A percentile compares a stretch with the other conserved stretches of the same genome.
Evolutionary conservation across 2,888 invertebrate species (phyloP).

Genomic region (Pterostichus madidus): DNA sequence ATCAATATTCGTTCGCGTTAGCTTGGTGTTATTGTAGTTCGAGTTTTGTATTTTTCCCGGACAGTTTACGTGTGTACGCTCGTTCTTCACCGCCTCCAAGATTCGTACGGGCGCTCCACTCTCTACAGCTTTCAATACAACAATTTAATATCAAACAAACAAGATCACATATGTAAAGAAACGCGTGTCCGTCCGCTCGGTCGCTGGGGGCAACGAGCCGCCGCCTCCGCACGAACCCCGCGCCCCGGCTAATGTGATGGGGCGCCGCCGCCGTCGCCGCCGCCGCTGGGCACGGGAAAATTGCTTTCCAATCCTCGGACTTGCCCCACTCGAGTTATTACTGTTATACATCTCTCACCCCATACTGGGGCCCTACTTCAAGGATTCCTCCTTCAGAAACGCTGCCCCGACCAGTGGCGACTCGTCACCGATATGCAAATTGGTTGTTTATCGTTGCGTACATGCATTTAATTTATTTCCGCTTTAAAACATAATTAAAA

Average conservation of each 20-base stretch:
- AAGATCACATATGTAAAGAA: conserved; percentile 64
- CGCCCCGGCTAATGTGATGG: conserved; percentile 44
- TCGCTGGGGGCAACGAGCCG: conserved; percentile 32
- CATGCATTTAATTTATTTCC: conserved; percentile 51
- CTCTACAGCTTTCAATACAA: conserved; percentile 56
- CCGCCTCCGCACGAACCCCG: not conserved
- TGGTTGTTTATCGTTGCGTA: conserved; percentile 48
- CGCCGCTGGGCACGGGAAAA: conserved; percentile 70
- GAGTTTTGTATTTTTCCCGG: not conserved
- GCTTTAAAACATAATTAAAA: conserved; percentile 59
- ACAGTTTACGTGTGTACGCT: not conserved
- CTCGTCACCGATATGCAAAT: conserved; percentile 44
- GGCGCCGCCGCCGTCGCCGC: conserved; percentile 38
- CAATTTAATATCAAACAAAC: conserved; percentile 63
- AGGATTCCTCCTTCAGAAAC: not conserved
- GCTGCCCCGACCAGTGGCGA: conserved; percentile 27
- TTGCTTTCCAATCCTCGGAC: conserved; percentile 72
- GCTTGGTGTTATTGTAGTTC: not conserved
- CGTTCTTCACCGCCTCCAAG: not conserved
- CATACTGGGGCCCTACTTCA: conserved; percentile 13
- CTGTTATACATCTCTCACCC: conserved; percentile 70
- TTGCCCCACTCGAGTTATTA: conserved; percentile 71
- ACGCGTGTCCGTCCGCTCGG: conserved; percentile 47
- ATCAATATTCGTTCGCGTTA: not conserved
- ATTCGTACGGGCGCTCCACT: not conserved